These are phyloP conservation scores for Chunga burmeisteri DNA, from an alignment of 2,113 vertebrate genomes.

Conservation along the genomic window DNA sequence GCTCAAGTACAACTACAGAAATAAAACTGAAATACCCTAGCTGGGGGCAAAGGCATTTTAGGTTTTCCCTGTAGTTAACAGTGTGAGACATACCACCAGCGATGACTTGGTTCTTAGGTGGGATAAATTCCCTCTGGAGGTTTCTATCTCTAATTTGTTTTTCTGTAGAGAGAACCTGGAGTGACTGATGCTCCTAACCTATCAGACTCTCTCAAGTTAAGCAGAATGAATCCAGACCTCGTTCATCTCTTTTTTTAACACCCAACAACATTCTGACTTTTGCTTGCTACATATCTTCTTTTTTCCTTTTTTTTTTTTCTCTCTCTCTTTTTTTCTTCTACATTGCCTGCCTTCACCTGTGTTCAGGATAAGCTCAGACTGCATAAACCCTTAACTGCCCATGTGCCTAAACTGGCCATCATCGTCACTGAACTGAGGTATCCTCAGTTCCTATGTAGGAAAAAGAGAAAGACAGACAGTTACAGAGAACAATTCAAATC, in stretches of 20 bases:
- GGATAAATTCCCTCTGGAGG: neutral
- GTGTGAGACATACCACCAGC: neutral
- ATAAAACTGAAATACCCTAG: neutral
- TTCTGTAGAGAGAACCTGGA: neutral
- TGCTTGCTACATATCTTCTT: neutral
- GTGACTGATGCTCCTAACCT: neutral
- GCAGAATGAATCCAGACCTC: neutral
- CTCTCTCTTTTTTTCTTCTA: neutral
- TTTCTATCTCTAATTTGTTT: neutral
- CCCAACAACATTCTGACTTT: neutral
- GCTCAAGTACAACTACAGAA: neutral
- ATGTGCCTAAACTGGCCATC: neutral
- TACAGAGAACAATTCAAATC: neutral
- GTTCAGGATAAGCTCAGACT: neutral
- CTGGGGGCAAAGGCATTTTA: neutral
- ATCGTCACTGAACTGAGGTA: neutral
- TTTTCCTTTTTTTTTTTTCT: rapidly evolving
- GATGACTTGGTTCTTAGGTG: neutral
- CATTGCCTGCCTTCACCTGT: neutral
- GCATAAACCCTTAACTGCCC: neutral
- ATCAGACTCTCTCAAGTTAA: neutral
- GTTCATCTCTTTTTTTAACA: neutral
- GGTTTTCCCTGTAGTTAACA: neutral
- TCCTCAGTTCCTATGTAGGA: neutral
- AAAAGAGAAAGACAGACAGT: neutral